Evolutionary conservation across 2,113 vertebrate species (phyloP), one percentile per base, ranked within the genome.

Genomic region (Heliornis fulica): DNA sequence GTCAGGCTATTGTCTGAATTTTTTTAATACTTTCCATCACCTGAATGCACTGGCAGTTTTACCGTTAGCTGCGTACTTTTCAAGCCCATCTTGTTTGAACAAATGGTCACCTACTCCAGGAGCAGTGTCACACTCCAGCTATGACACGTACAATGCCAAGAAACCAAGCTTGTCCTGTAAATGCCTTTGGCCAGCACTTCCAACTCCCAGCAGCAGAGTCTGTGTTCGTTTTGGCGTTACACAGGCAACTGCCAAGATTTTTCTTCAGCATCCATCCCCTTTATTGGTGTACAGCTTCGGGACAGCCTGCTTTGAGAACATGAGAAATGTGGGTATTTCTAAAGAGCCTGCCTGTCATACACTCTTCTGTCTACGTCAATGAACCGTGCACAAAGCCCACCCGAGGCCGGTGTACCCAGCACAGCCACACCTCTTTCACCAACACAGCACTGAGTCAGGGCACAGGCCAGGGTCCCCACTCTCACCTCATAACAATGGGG

Each of bases 1-100:
- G 82, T 66, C 78, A 88, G 70, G 82, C 70, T 86, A 66, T 51
- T 90, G 54, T 83, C 82, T 92, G 74, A 53, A 61, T 16, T 28
- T 68, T 46, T 46, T 38, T 83, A 63, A 34, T 3, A 75, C 51
- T 78, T 57, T 57, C 65, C 83, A 78, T 61, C 87, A 82, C 56
- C 69, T 84, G 91, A 64, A 63, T 14, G 45, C 59, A 40, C 48
- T 50, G 65, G 77, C 50, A 71, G 45, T 43, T 23, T 4, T 54
- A 82, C 36, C 0, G 1, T 43, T 69, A 65, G 40, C 78, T 32
- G 32, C 16, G 46, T 50, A 29, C 45, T 76, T 72, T 85, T 41
- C 89, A 87, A 84, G 66, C 68, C 68, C 78, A 54, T 16, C 26
- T 41, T 22, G 21, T 72, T 59, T 83, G 92, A 56, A 56, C 21